A percentile compares a stretch with the other conserved stretches of the same genome.
Evolutionary conservation across 2,797 vertebrate genomes (phyloP).

Genomic region (Lithobates sylvaticus): DNA sequence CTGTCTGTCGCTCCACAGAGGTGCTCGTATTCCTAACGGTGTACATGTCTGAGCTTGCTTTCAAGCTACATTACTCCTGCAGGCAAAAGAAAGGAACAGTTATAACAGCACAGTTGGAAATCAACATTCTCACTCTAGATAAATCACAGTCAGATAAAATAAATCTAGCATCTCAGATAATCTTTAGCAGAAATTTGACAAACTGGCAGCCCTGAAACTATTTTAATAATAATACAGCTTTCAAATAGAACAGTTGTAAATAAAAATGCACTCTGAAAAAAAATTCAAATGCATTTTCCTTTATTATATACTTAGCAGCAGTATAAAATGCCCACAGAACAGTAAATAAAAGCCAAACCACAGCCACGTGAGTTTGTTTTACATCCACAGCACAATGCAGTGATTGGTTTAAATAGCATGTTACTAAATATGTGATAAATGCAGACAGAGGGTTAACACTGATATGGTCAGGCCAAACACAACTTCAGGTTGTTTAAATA

Average conservation of each 20-base stretch:
- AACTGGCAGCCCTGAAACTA: neutral
- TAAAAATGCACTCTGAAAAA: conserved; percentile 3
- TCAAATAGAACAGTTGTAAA: conserved; percentile 10
- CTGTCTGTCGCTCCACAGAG: conserved; percentile 76
- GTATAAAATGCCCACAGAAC: conserved; percentile 28
- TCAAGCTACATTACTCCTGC: conserved; percentile 81
- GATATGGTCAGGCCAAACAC: neutral
- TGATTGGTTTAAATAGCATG: conserved; percentile 63
- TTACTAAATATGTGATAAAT: conserved; percentile 65
- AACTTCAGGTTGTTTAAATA: neutral
- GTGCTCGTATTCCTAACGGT: conserved; percentile 77
- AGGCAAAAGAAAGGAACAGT: conserved; percentile 69
- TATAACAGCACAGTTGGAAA: conserved; percentile 62
- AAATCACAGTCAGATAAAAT: conserved; percentile 55
- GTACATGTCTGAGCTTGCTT: conserved; percentile 73
- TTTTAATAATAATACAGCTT: conserved; percentile 27
- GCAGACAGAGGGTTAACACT: conserved; percentile 9
- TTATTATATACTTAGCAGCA: conserved; percentile 1
- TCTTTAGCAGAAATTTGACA: conserved; percentile 12
- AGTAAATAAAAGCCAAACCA: conserved; percentile 46
- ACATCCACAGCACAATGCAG: conserved; percentile 69
- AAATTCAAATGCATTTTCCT: conserved; percentile 4
- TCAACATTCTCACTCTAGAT: conserved; percentile 64
- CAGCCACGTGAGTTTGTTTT: conserved; percentile 57
- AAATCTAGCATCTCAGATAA: conserved; percentile 29